Evolutionary conservation across 2,113 vertebrate genomes (phyloP).

Genomic region (Eulemur macaco): DNA sequence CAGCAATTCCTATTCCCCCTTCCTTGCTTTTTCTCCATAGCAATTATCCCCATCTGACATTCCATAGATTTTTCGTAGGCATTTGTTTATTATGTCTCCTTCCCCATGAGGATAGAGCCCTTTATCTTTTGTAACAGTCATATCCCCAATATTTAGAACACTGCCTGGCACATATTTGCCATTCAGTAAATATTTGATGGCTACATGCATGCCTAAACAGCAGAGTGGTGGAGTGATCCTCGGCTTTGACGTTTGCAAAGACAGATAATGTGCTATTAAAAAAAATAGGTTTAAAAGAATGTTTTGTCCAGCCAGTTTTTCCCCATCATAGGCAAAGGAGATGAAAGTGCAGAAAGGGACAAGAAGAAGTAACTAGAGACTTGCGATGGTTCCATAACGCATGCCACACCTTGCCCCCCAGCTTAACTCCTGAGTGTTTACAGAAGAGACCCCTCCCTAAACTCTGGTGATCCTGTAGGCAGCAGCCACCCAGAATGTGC

Average conservation of each 20-base stretch:
- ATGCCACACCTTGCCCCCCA: background rate
- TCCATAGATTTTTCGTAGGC: background rate
- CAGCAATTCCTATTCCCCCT: background rate
- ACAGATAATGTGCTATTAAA: background rate
- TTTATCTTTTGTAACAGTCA: background rate
- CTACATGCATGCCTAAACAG: background rate
- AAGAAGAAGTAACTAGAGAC: background rate
- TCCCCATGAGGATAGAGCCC: background rate
- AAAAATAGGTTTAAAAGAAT: background rate
- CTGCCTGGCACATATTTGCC: background rate
- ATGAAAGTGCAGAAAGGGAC: background rate
- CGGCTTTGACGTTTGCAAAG: conserved; percentile 19
- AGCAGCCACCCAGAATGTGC: background rate
- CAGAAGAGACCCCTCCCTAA: background rate
- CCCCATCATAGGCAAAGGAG: background rate
- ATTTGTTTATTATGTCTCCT: background rate
- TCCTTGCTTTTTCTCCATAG: background rate
- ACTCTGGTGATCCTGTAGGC: background rate
- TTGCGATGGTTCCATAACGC: background rate
- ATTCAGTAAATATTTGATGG: background rate
- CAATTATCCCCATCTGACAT: background rate
- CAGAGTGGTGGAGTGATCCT: background rate
- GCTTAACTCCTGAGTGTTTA: background rate
- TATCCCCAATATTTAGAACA: background rate
- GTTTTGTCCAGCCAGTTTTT: background rate